Base-by-base conservation (phyloP, 2,797 vertebrate genomes). In the Xenopus petersii region DNA sequence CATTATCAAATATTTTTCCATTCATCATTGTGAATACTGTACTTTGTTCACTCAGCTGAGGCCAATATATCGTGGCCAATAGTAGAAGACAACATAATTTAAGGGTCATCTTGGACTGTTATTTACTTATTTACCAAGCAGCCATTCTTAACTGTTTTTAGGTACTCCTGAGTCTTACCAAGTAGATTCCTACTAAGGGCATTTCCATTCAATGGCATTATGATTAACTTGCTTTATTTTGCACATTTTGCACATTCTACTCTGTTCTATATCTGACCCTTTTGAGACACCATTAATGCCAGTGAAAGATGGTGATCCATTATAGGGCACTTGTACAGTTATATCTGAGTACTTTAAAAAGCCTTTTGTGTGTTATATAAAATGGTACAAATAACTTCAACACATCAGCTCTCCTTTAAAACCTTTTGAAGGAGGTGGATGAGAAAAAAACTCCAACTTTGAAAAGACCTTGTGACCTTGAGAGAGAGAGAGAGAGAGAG, bases 291-390 rank as follows among this genome's bases (percentile, higher is more conserved):
- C 75, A 73, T 78, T 78, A 78, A 73, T 73, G 65, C 59, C 21
- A 46, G 65, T 68, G 75, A 73, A 68, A 78, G 59, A 73, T 47
- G 47, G 42, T 68, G 59, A 58, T 78, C 75, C 75, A 78, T 78
- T 78, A 78, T 67, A 64, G 64, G 75, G 17, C 51, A 73, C 75
- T 78, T 54, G 65, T 73, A 78, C 51, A 69, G 70, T 73, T 78
- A 72, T 77, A 77, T 72, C 75, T 63, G 70, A 77, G 75, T 59
- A 78, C 70, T 73, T 78, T 73, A 69, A 78, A 78, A 78, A 78
- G 75, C 75, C 73, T 78, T 73, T 67, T 76, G 46, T 71, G 47
- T 59, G 24, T 60, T 60, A 64, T 56, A 64, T 78, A 75, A 70
- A 70, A 56, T 67, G 33, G 48, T 69, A 56, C 73, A 70, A 78